Percentiles rank a stretch among this genome's conserved stretches.
Evolutionary conservation across 2,113 vertebrate genomes (phyloP).

Genomic region (Piaya cayana): DNA sequence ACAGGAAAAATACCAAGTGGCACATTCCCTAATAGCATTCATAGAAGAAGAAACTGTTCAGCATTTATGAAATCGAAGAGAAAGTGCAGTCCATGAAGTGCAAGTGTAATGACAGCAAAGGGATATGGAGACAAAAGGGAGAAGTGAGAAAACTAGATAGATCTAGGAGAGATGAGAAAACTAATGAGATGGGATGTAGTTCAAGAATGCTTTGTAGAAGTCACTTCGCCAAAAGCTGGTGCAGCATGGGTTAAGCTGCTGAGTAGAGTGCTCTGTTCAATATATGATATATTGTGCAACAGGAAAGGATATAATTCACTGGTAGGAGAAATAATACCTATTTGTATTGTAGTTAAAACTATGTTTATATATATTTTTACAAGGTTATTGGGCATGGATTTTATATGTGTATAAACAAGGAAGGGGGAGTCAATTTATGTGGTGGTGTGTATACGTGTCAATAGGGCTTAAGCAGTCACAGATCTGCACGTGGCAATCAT

Average conservation of each 20-base stretch:
- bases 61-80: neutral
- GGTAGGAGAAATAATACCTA: neutral
- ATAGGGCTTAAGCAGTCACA: neutral
- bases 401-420: conserved; percentile 5
- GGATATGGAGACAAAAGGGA: neutral
- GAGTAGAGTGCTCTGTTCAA: neutral
- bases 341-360: conserved; percentile 23
- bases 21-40: neutral
- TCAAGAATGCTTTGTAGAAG: neutral
- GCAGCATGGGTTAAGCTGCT: neutral
- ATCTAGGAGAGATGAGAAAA: neutral
- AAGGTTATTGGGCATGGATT: neutral
- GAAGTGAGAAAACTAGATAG: neutral
- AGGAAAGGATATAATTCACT: neutral
- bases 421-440: neutral
- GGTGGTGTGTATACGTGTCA: neutral
- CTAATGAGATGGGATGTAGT: neutral
- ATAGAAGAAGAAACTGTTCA: neutral
- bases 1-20: neutral
- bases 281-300: neutral
- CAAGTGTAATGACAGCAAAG: neutral
- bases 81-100: neutral
- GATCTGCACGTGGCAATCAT: neutral
- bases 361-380: neutral
- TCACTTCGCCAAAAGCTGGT: neutral